Base-by-base conservation (phyloP, 2,113 vertebrate species). In the Halcyon senegalensis region DNA sequence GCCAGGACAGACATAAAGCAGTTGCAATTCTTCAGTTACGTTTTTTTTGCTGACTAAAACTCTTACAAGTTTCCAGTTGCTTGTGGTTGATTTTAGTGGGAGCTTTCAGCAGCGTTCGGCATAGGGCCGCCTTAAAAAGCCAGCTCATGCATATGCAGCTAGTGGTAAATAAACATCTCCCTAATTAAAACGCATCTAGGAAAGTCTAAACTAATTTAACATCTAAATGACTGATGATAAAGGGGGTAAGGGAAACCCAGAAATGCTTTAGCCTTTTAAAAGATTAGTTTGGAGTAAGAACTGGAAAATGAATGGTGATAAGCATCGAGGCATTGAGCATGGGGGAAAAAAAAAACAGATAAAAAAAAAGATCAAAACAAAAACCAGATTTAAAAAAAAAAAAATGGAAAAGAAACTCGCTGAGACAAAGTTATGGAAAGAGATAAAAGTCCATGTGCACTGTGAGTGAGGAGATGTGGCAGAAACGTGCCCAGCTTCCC, bases 201-300 rank as follows among this genome's bases (percentile, higher is more conserved):
- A 82, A 92, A 89, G 41, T 66, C 84, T 93, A 94, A 95, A 95
- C 62, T 63, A 72, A 92, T 91, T 94, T 89, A 84, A 75, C n/a
- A 43, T 87, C 62, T 78, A 85, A 94, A 79, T 87, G 80, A 82
- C 66, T 82, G 56, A 70, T 59, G 44, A 73, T 76, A 93, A 95
- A 87, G 19, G 28, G 53, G 14, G 50, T 62, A 73, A 94, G 48
- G 31, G 58, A 92, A 89, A 62, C 67, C 33, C 53, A 87, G 77
- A 89, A 76, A 60, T 66, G 59, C 56, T 51, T 51, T 87, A 93
- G 43, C 60, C 51, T 79, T 87, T 74, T 16, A 10, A 87, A 84
- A 93, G 79, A 41, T 13, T 30, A 37, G 4, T 72, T 84, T 66
- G 67, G 13, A 4, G 2, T 87, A 76, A 77, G 46, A 75, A 41